Evolutionary conservation across 2,888 invertebrate genomes (phyloP), one percentile per base, ranked within the genome.

Genomic region (Gryllus longicercus): DNA sequence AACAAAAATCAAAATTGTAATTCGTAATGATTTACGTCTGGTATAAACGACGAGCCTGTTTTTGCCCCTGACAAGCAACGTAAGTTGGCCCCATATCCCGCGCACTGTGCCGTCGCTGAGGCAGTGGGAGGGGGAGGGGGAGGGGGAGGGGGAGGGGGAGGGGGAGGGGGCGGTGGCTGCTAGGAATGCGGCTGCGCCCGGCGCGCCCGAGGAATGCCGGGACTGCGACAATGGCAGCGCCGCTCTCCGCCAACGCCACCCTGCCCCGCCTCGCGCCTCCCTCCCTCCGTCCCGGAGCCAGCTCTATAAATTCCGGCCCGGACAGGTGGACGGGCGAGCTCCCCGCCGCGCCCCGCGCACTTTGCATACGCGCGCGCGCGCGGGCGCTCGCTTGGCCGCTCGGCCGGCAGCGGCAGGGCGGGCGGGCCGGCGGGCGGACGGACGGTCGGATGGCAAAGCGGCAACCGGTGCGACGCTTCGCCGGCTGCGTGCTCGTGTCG

Each of bases 271-370:
- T 14, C 14, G 1, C 5, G 63, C 18, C 63, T 3, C 63, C 63
- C 63, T 63, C 63, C 63, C n/a, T 8, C 63, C 11, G 5, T 63
- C 63, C 12, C 63, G 16, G 63, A 63, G n/a, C 63, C 63, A 14
- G 63, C 63, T 63, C 63, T 63, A 63, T 63, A 63, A 63, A 63
- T 63, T 63, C 63, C 63, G 63, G 63, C 14, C 63, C n/a, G 63
- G 63, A 63, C 63, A 63, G 63, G 63, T 63, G 63, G 63, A 63
- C 63, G 63, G 63, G 63, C 14, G 63, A 63, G n/a, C 63, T 63
- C 63, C 63, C 63, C n/a, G 14, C 63, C 63, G 16, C 18, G 18
- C 63, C 18, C n/a, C 63, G 63, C 63, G 63, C 63, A n/a, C 63
- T 63, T 63, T 63, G 63, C 63, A 63, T 63, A 63, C 63, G 63